A percentile compares a stretch with the other conserved stretches of the same genome.
Evolutionary conservation across 2,888 invertebrate species (phyloP).

Genomic region (Eupithecia subfuscata): DNA sequence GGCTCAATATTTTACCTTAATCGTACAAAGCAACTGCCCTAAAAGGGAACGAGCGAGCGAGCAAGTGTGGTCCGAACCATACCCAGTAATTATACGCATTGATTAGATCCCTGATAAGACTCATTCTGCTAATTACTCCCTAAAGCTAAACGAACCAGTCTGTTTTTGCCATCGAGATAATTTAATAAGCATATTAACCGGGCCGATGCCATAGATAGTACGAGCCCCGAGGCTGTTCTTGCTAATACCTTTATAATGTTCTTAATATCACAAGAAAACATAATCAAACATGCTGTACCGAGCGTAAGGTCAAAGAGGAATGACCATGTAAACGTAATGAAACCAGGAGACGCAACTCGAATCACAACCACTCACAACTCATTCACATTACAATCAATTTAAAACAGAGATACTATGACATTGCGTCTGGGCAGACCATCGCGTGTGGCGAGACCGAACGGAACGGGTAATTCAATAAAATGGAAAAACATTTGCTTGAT

Average conservation of each 20-base stretch:
- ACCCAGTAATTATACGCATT: slow-evolving; percentile 78
- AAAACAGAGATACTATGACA: slow-evolving; percentile 70
- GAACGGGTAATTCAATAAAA: slow-evolving; percentile 71
- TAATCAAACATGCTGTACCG: slow-evolving; percentile 56
- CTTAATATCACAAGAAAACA: slow-evolving; percentile 62
- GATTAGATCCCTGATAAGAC: slow-evolving; percentile 80
- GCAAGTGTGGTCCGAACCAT: slow-evolving; percentile 63
- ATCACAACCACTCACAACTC: slow-evolving; percentile 75
- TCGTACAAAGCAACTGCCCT: slow-evolving; percentile 49
- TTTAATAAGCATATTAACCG: slow-evolving; percentile 82
- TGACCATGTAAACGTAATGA: slow-evolving; percentile 78
- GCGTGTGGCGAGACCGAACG: slow-evolving; percentile 70
- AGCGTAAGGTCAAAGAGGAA: slow-evolving; percentile 79
- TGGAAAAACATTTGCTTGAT: slow-evolving; percentile 59
- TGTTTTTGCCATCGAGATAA: slow-evolving; percentile 81
- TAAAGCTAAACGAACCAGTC: slow-evolving; percentile 78
- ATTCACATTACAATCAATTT: slow-evolving; percentile 81
- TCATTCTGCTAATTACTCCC: slow-evolving; percentile 83
- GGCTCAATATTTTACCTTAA: slow-evolving; percentile 37
- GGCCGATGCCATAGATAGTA: slow-evolving; percentile 78
- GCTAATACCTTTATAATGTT: slow-evolving; percentile 73
- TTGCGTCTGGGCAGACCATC: slow-evolving; percentile 68
- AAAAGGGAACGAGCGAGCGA: slow-evolving; percentile 54
- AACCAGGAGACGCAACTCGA: slow-evolving; percentile 74
- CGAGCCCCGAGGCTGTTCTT: slow-evolving; percentile 68